phyloP scores from a whole-genome alignment of 2,797 vertebrate genomes.

The Oceanodroma leucorhoa region DNA sequence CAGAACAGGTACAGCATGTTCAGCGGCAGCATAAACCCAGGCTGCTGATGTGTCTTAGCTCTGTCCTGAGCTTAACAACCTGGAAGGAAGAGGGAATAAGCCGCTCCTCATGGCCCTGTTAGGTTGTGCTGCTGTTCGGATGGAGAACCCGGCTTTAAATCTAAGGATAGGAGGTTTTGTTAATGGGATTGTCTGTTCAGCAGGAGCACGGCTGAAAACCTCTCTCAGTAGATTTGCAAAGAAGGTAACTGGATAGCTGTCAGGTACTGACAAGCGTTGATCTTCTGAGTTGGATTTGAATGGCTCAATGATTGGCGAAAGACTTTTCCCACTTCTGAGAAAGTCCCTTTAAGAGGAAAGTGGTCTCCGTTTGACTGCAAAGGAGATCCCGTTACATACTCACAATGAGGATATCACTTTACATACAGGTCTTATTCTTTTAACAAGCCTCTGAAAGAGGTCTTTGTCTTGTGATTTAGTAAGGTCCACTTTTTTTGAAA shows the following conservation, averaged over 20 bases:
- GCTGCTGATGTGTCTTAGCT: not conserved
- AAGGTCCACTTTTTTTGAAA: not conserved
- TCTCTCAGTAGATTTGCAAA: not conserved
- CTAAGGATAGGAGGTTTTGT: not conserved
- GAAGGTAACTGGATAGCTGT: not conserved
- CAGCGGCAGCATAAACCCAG: not conserved
- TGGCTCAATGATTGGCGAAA: not conserved
- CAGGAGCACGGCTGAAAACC: not conserved
- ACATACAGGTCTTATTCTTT: conserved; percentile 31
- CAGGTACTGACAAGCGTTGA: not conserved
- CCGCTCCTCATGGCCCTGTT: not conserved
- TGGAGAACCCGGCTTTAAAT: not conserved
- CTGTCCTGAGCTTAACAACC: not conserved
- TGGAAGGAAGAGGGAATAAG: not conserved
- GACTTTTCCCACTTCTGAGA: not conserved
- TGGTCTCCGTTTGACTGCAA: not conserved
- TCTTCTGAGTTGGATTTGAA: conserved; percentile 16
- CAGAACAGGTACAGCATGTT: conserved; percentile 38
- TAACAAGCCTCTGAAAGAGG: conserved; percentile 31
- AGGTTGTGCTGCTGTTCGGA: fast-evolving
- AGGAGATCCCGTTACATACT: conserved; percentile 28
- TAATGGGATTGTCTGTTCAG: conserved; percentile 2
- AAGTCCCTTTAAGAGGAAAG: conserved; percentile 27
- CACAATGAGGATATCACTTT: conserved; percentile 55
- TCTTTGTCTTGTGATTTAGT: conserved; percentile 42